These are phyloP conservation scores for Hydra vulgaris DNA, from an alignment of 30 jellyfish, hydroid and myxozoan species.

Conservation along the genomic window DNA sequence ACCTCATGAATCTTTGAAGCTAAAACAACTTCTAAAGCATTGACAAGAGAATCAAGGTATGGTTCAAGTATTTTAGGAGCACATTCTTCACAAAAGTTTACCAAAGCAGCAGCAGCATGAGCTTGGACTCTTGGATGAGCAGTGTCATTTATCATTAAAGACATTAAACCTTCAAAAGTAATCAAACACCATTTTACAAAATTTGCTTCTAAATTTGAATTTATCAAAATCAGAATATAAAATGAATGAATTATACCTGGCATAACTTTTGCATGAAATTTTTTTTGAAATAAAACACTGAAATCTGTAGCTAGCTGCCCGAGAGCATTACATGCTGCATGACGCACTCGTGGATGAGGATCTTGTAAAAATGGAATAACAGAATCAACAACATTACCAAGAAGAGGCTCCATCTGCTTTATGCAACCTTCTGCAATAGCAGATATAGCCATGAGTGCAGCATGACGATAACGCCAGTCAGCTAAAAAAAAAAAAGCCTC, in stretches of 20 bases:
- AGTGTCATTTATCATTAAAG: constrained; percentile 53
- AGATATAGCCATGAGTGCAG: constrained; percentile 96
- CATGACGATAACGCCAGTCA: constrained; percentile 95
- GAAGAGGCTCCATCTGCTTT: constrained; percentile 94
- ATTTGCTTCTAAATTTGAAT: too few species aligned
- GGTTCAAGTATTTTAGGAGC: constrained; percentile 92
- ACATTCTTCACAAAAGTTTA: constrained; percentile 96
- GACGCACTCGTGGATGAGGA: constrained; percentile 93
- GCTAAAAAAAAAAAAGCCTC: constrained; percentile 25
- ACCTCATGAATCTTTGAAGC: constrained; percentile 79
- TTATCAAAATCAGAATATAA: too few species aligned
- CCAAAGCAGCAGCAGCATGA: constrained; percentile 99
- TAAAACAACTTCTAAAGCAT: constrained; percentile 66
- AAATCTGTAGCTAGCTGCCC: constrained; percentile 99
- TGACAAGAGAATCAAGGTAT: constrained; percentile 83
- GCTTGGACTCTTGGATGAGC: constrained; percentile 98
- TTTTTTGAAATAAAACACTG: constrained; percentile 59
- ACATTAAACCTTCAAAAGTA: constrained; percentile 61
- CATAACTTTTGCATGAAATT: constrained; percentile 81
- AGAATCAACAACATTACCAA: constrained; percentile 74
- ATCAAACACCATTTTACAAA: constrained; percentile 3
- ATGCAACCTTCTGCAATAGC: constrained; percentile 98
- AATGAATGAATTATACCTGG: too few species aligned
- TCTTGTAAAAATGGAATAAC: constrained; percentile 64
- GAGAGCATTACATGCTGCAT: constrained; percentile 96